Percentiles rank a stretch among this genome's conserved stretches.
Conservation (phyloP, 2,797 vertebrate species). For the Pseudocheirus occidentalis region DNA sequence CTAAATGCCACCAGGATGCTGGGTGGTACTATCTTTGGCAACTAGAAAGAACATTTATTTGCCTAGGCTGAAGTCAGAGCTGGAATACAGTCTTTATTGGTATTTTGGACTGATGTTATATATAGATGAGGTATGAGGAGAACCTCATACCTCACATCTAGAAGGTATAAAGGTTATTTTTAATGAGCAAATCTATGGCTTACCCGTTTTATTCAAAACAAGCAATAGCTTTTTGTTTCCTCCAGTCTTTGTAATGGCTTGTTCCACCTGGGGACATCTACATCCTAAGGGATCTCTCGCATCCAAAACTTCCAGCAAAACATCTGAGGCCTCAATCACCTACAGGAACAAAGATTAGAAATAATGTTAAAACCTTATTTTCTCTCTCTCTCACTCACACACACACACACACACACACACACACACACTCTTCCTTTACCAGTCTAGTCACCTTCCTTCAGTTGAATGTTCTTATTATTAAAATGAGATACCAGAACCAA, state of each 20-base stretch:
- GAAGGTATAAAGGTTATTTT: background rate
- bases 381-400: too few relatives aligned
- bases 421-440: too few relatives aligned
- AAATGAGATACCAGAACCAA: background rate
- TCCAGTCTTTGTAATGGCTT: conserved; percentile 86
- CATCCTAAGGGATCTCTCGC: conserved; percentile 95
- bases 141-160: conserved; percentile 82
- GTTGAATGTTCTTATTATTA: background rate
- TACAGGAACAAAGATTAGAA: conserved; percentile 74
- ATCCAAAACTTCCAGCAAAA: conserved; percentile 94
- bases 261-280: conserved; percentile 94
- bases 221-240: conserved; percentile 91
- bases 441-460: background rate
- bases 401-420: too few relatives aligned
- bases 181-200: conserved; percentile 47
- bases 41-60: conserved; percentile 4
- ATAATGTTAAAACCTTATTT: background rate
- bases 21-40: background rate
- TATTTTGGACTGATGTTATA: conserved; percentile 74
- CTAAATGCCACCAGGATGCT: background rate
- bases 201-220: conserved; percentile 96
- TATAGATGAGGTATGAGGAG: too few relatives aligned
- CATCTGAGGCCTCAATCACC: conserved; percentile 93
- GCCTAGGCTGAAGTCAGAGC: conserved; percentile 83
- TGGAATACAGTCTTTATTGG: conserved; percentile 85